Conservation (phyloP, 2,888 invertebrate species). For the Argynnis bischoffii region DNA sequence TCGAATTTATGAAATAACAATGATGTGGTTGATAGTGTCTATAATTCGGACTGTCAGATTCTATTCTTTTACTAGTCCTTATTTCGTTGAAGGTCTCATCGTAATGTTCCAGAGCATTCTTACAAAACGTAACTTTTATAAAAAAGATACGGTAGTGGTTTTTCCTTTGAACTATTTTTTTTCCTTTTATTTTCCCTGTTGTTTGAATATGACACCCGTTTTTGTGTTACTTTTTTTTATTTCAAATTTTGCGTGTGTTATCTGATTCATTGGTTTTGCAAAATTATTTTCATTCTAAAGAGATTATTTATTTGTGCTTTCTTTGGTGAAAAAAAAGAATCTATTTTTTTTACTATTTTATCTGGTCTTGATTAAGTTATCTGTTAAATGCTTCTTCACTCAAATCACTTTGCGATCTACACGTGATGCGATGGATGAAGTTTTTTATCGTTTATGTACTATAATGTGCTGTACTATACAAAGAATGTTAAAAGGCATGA, state of each 20-base stretch:
- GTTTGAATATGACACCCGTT: conserved; percentile 35
- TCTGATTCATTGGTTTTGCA: neutral
- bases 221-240: conserved; percentile 14
- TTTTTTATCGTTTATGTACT: no score
- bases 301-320: no score
- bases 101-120: conserved; percentile 30
- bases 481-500: no score
- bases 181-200: conserved; percentile 6
- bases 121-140: neutral
- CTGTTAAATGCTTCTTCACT: neutral
- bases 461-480: no score
- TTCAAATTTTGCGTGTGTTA: conserved; percentile 4
- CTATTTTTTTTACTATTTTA: no score
- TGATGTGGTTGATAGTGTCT: no score
- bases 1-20: no score
- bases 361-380: conserved; percentile 1
- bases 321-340: no score
- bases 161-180: neutral
- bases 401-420: conserved; percentile 4
- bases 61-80: no score
- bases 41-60: no score
- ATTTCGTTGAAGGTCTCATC: neutral
- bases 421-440: neutral
- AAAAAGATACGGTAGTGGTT: neutral
- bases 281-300: neutral